Conservation (phyloP, 1,140 invertebrate species). For the Drosophila rhopaloa region DNA sequence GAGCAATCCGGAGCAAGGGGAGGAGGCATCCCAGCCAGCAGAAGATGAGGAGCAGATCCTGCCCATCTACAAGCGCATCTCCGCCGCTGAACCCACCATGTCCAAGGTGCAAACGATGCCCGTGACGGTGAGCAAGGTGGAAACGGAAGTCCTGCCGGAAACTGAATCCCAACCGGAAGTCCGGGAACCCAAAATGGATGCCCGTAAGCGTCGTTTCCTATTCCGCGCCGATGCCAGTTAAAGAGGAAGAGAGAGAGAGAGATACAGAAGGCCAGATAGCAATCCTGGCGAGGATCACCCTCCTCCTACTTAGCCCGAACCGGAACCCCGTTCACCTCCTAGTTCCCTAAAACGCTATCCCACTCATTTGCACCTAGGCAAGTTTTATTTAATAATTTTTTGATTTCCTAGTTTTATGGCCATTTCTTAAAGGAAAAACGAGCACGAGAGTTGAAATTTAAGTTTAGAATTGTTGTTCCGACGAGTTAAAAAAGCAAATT, state of each 20-base stretch:
- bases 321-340: slow-evolving; percentile 36
- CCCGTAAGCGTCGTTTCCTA: slow-evolving; percentile 81
- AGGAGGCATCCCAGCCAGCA: neutral
- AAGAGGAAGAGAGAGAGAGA: slow-evolving; percentile 6
- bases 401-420: slow-evolving; percentile 72
- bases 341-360: slow-evolving; percentile 38
- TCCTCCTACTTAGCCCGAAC: slow-evolving; percentile 51
- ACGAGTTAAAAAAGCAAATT: slow-evolving; percentile 38
- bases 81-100: slow-evolving; percentile 53
- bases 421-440: slow-evolving; percentile 43
- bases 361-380: slow-evolving; percentile 65
- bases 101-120: slow-evolving; percentile 58
- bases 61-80: slow-evolving; percentile 74
- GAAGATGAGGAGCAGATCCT: slow-evolving; percentile 55
- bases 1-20: slow-evolving; percentile 8
- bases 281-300: slow-evolving; percentile 20
- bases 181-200: slow-evolving; percentile 65
- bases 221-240: slow-evolving; percentile 82
- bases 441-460: slow-evolving; percentile 69
- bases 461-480: slow-evolving; percentile 69
- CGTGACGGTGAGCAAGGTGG: slow-evolving; percentile 60
- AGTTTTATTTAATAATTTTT: slow-evolving; percentile 56
- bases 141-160: slow-evolving; percentile 23
- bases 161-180: slow-evolving; percentile 27
- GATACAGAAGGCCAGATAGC: slow-evolving; percentile 12